phyloP scores from a whole-genome alignment of 2,888 invertebrate species.

The Embidobia sp. region DNA sequence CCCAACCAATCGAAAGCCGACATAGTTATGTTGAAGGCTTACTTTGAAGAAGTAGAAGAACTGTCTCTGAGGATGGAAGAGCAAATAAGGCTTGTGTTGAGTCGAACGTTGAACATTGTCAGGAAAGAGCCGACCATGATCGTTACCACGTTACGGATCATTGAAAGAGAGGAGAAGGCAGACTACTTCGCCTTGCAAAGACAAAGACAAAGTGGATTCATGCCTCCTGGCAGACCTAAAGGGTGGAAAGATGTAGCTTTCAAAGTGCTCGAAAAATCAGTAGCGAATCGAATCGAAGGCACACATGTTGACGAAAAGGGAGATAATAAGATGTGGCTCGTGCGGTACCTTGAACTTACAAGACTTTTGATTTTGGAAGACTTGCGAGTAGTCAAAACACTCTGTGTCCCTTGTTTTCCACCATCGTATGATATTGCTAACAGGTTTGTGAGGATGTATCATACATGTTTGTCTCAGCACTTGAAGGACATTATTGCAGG shows the following conservation, averaged over 20 bases:
- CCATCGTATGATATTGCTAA: conserved; percentile 96
- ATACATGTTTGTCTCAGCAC: conserved; percentile 91
- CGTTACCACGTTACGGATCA: conserved; percentile 97
- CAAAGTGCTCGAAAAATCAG: conserved; percentile 90
- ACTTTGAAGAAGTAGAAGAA: conserved; percentile 97
- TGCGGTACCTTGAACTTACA: conserved; percentile 94
- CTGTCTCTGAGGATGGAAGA: conserved; percentile 94
- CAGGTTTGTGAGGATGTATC: conserved; percentile 96
- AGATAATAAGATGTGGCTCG: conserved; percentile 97
- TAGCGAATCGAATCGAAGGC: conserved; percentile 94
- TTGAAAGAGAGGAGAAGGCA: conserved; percentile 97
- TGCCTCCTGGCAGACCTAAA: conserved; percentile 97
- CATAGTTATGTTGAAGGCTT: conserved; percentile 95
- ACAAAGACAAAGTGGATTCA: conserved; percentile 91
- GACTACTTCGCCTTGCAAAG: conserved; percentile 93
- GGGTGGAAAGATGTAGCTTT: conserved; percentile 94
- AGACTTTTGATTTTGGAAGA: conserved; percentile 95
- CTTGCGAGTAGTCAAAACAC: conserved; percentile 92
- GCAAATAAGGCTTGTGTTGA: conserved; percentile 94
- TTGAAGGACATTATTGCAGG: conserved; percentile 93
- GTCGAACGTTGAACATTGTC: conserved; percentile 95
- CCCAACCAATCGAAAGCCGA: conserved; percentile 95
- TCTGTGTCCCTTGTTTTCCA: conserved; percentile 97
- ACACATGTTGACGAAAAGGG: conserved; percentile 95
- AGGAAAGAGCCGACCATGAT: conserved; percentile 97